Evolutionary conservation across 1,140 invertebrate genomes (phyloP).

Genomic region (Orius laevigatus): DNA sequence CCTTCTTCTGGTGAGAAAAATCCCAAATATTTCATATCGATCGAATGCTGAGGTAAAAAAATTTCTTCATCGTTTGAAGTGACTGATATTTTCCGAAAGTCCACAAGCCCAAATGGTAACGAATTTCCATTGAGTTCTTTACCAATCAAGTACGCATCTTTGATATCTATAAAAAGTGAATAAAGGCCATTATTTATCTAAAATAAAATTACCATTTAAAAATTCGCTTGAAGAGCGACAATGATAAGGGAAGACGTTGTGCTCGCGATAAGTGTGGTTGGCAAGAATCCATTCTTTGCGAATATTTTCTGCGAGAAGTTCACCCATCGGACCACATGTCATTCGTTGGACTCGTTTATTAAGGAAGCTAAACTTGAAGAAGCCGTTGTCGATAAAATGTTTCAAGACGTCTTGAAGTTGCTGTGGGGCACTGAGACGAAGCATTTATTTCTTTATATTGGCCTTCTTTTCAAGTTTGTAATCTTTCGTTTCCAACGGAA

Average conservation of each 20-base stretch:
- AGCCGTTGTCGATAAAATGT: conserved; percentile 27
- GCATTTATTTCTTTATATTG: conserved; percentile 25
- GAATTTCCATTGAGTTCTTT: conserved; percentile 19
- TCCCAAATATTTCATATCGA: conserved; percentile 24
- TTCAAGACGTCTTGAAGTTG: conserved; percentile 26
- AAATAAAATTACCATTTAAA: neutral
- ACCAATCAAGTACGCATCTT: conserved; percentile 2
- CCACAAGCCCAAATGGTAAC: conserved; percentile 37
- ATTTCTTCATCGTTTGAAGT: neutral
- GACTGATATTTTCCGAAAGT: conserved; percentile 17
- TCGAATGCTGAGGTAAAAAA: conserved; percentile 17
- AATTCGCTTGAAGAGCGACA: neutral
- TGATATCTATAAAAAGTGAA: conserved; percentile 11
- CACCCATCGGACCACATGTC: conserved; percentile 33
- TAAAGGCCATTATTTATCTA: conserved; percentile 1
- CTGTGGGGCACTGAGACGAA: neutral
- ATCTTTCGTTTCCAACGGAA: conserved; percentile 34
- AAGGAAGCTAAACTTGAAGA: conserved; percentile 24
- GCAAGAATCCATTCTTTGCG: conserved; percentile 37
- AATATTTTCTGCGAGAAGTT: conserved; percentile 34
- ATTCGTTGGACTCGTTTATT: conserved; percentile 22
- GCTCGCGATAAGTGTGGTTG: conserved; percentile 32
- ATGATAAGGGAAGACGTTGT: conserved; percentile 31
- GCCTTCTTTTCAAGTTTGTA: conserved; percentile 27
- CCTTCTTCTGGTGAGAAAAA: conserved; percentile 27